Conservation (phyloP, 1,140 invertebrate genomes). For the Drosophila yakuba region DNA sequence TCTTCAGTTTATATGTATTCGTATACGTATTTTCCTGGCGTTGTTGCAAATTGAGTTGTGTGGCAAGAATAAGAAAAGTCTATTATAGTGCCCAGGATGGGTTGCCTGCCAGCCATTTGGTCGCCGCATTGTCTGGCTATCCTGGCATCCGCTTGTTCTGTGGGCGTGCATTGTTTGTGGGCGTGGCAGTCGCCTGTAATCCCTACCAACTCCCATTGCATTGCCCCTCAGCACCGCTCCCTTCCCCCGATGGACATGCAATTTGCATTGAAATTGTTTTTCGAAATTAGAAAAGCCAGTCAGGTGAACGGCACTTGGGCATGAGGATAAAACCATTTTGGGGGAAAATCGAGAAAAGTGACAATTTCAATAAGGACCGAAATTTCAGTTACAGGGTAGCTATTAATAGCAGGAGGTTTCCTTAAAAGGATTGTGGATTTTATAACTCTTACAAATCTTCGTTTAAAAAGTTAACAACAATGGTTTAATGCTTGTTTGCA, state of each 20-base stretch:
- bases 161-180: conserved; percentile 63
- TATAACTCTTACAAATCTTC: too few species aligned
- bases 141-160: conserved; percentile 42
- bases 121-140: conserved; percentile 69
- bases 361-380: conserved; percentile 16
- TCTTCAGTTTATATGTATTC: conserved; percentile 36
- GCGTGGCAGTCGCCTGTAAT: conserved; percentile 25
- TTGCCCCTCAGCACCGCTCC: not conserved
- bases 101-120: conserved; percentile 73
- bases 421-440: not conserved
- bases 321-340: conserved; percentile 14
- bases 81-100: conserved; percentile 70
- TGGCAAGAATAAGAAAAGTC: conserved; percentile 82
- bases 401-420: not conserved
- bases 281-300: conserved; percentile 76
- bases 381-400: not conserved
- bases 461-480: not conserved
- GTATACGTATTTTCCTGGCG: not conserved
- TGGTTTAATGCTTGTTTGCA: conserved; percentile 61
- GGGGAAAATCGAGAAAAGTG: conserved; percentile 17
- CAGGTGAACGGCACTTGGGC: conserved; percentile 39
- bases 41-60: conserved; percentile 77
- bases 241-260: conserved; percentile 50
- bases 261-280: conserved; percentile 78
- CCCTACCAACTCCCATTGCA: conserved; percentile 9